Base-by-base conservation (phyloP, 2,797 vertebrate species). In the Eulemur coronatus region DNA sequence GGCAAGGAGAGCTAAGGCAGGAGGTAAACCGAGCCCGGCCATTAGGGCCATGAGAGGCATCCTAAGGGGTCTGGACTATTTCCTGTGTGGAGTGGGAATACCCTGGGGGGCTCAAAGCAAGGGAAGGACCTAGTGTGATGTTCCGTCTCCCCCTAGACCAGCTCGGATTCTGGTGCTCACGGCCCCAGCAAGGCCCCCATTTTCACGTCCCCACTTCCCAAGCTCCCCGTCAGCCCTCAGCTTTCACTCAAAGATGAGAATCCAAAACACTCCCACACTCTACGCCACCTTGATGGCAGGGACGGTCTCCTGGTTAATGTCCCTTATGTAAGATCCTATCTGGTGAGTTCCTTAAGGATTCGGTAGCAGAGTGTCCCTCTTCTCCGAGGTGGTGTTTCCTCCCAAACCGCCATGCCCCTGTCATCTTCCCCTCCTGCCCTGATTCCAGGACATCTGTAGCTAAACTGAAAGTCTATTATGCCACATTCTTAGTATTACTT, bases 81-180 rank as follows among this genome's bases (percentile, higher is more conserved):
- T 70, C 65, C 26, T 26, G 4, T 28, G 50, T 52, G 63, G 63
- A 15, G 9, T 20, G 11, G 35, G 69, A 38, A 33, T 2, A 3
- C 4, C 3, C 72, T 2, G 5, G 35, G 20, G 46, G 48, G 8
- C 48, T 22, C 2, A 2, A 55, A 70, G 28, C 50, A 26, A 12
- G 55, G 33, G 6, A 57, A 33, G 33, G 30, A 43, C 48, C 30
- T 2, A 24, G 35, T 38, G 43, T 48, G 65, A 41, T 0, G 5
- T 1, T 30, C 57, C 13, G 15, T 65, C 26, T 26, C 61, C 57
- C 85, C 33, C 11, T 1, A 24, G 48, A 17, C 50, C 7, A 26
- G 43, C 55, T 73, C 2, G 0, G 28, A 11, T 7, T 38, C 63
- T 14, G 3, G n/a, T 4, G 0, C 22, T 59, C 0, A 0, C 0